Conservation (phyloP, 2,888 invertebrate species). For the Ormyrus labotus region DNA sequence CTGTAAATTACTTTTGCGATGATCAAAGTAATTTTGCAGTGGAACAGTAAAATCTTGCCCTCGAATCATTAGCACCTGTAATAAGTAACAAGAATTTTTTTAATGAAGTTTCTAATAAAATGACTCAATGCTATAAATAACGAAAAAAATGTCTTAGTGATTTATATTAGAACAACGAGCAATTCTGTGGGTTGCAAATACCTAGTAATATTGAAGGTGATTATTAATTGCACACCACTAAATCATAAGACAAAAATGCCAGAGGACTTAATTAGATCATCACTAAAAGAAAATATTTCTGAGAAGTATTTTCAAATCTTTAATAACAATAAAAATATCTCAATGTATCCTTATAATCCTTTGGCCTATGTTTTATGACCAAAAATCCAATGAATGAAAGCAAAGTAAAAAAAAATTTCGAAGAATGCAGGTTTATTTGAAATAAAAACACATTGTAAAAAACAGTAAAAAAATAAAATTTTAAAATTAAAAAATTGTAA, state of each 20-base stretch:
- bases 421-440: conserved; percentile 27
- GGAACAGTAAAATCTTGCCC: conserved; percentile 43
- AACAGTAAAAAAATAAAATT: conserved; percentile 24
- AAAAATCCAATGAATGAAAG: conserved; percentile 24
- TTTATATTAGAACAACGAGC: conserved; percentile 40
- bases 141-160: conserved; percentile 46
- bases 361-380: conserved; percentile 44
- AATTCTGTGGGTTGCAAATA: conserved; percentile 39
- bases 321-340: conserved; percentile 46
- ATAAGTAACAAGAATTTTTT: conserved; percentile 52
- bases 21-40: conserved; percentile 53
- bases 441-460: conserved; percentile 40
- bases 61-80: conserved; percentile 56
- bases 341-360: conserved; percentile 46
- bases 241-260: conserved; percentile 49
- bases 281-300: conserved; percentile 41
- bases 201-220: conserved; percentile 36
- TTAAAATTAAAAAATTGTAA: conserved; percentile 40
- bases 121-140: conserved; percentile 53
- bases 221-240: conserved; percentile 19
- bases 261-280: conserved; percentile 47
- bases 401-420: conserved; percentile 37
- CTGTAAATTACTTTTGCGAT: conserved; percentile 50
- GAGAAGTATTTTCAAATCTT: conserved; percentile 35
- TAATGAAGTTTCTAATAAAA: conserved; percentile 56